A percentile compares a stretch with the other conserved stretches of the same genome.
These are phyloP conservation scores for Lucilia cuprina DNA, from an alignment of 1,140 invertebrate genomes.

Conservation along the genomic window DNA sequence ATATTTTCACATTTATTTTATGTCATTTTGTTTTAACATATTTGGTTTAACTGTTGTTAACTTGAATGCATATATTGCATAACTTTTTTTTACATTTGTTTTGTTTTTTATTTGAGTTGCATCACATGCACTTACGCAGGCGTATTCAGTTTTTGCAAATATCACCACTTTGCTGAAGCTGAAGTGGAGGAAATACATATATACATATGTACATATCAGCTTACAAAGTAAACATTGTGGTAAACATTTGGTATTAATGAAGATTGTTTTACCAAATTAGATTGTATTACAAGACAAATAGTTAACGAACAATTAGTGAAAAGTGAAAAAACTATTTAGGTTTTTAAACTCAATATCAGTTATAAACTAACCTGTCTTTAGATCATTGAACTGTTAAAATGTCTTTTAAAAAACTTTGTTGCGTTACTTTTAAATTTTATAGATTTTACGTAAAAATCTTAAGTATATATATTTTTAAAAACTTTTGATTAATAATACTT, in stretches of 20 bases:
- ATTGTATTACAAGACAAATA: too few relatives aligned
- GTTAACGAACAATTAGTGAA: too few relatives aligned
- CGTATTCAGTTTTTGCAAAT: neutral
- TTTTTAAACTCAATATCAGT: too few relatives aligned
- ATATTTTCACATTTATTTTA: neutral
- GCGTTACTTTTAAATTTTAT: too few relatives aligned
- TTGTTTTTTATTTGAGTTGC: neutral
- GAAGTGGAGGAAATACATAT: neutral
- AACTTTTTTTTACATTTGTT: neutral
- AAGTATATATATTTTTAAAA: too few relatives aligned
- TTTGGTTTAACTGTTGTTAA: neutral
- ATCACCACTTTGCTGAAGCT: neutral
- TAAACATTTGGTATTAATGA: neutral
- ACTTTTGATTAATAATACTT: too few relatives aligned
- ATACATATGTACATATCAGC: neutral
- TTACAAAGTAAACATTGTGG: neutral
- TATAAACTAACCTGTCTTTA: too few relatives aligned
- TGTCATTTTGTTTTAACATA: neutral
- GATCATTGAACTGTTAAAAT: too few relatives aligned
- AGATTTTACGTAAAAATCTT: too few relatives aligned
- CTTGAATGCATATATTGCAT: neutral
- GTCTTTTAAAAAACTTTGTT: too few relatives aligned
- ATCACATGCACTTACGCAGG: neutral
- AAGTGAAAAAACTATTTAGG: too few relatives aligned
- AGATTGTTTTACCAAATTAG: too few relatives aligned